Percentiles rank a stretch among this genome's conserved stretches.
Evolutionary conservation across 2,888 invertebrate species (phyloP).

Genomic region (Elysia crispata): DNA sequence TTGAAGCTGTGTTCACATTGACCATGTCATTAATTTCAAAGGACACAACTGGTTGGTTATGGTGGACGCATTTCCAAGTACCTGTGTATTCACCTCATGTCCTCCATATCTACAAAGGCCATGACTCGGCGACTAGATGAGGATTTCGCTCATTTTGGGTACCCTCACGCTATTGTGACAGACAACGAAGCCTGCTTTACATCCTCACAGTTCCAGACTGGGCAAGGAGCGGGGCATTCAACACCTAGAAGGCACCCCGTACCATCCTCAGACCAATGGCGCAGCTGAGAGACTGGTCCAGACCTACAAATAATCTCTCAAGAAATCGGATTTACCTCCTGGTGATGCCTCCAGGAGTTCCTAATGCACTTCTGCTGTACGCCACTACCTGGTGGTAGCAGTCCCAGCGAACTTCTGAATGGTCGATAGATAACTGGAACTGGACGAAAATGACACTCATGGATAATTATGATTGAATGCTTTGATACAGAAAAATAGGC

Average conservation of each 20-base stretch:
- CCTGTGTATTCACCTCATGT: no score
- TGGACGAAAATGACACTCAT: no score
- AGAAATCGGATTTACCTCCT: conserved; percentile 7
- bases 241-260: conserved; percentile 51
- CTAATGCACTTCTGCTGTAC: conserved; percentile 21
- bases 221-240: conserved; percentile 47
- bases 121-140: no score
- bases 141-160: no score
- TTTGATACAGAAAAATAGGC: no score
- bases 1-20: no score
- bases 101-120: no score
- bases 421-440: neutral
- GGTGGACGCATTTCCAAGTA: no score
- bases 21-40: no score
- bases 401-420: conserved; percentile 9
- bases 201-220: conserved; percentile 50
- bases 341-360: conserved; percentile 37
- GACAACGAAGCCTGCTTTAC: conserved; percentile 52
- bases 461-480: no score
- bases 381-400: neutral
- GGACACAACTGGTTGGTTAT: no score
- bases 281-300: conserved; percentile 55
- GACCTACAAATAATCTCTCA: conserved; percentile 51
- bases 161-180: conserved; percentile 53
- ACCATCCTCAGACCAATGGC: conserved; percentile 54